A percentile compares a stretch with the other conserved stretches of the same genome.
Conservation (phyloP, 30 jellyfish, hydroid and myxozoan species). For the Chrysaora quinquecirrha region DNA sequence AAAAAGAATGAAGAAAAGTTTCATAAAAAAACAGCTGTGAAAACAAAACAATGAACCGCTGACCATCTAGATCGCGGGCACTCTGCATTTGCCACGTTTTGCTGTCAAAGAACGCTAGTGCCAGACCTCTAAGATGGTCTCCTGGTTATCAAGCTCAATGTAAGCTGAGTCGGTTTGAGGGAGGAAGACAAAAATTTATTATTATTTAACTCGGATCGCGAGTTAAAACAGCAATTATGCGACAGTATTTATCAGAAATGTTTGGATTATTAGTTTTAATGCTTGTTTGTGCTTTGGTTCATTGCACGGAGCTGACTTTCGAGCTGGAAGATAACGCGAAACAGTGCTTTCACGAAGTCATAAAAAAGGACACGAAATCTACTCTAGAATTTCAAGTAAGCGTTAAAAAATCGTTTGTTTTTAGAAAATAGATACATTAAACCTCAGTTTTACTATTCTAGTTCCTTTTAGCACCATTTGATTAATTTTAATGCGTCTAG, state of each 20-base stretch:
- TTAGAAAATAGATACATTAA: no score
- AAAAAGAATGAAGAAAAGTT: no score
- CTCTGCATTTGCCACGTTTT: slow-evolving; percentile 57
- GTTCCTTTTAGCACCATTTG: no score
- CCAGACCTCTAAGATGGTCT: slow-evolving; percentile 69
- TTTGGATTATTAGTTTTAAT: not conserved
- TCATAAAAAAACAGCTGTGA: no score
- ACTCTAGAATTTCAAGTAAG: slow-evolving; percentile 91
- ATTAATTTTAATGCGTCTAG: no score
- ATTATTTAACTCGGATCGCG: not conserved
- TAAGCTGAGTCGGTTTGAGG: no score
- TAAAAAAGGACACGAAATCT: slow-evolving; percentile 77
- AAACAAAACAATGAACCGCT: no score
- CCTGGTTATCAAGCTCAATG: slow-evolving; percentile 43
- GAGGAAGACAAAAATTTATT: no score
- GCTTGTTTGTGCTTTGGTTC: slow-evolving; percentile 14
- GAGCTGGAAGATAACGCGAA: slow-evolving; percentile 92
- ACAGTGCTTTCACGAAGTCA: slow-evolving; percentile 87
- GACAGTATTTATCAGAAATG: not conserved
- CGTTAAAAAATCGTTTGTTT: no score
- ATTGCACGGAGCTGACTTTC: slow-evolving; percentile 82
- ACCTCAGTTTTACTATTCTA: no score
- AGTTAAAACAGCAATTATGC: not conserved
- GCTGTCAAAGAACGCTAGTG: slow-evolving; percentile 57
- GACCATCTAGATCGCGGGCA: not conserved